These are phyloP conservation scores for Myotis pilosus DNA, from an alignment of 2,797 vertebrate species.

Conservation along the genomic window DNA sequence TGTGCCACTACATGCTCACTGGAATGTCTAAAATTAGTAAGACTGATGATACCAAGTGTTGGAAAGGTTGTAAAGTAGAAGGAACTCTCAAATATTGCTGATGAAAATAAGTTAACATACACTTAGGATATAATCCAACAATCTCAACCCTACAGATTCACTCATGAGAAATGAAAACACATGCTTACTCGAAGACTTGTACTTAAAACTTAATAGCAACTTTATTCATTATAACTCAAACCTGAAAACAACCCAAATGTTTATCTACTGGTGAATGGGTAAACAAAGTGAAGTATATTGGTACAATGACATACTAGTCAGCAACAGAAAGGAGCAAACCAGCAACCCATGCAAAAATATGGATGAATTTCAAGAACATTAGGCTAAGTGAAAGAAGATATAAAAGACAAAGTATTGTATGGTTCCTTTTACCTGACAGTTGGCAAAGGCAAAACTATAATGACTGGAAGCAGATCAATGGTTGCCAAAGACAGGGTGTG, in stretches of 20 bases:
- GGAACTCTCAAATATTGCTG: background rate
- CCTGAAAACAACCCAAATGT: background rate
- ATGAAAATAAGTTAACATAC: background rate
- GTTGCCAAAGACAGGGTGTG: background rate
- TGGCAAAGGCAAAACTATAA: background rate
- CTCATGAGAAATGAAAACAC: background rate
- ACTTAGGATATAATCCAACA: background rate
- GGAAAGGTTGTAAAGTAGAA: background rate
- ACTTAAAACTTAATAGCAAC: background rate
- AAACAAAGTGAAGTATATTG: background rate
- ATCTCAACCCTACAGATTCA: background rate
- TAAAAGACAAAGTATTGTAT: background rate
- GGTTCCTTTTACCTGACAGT: background rate
- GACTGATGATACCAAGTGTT: background rate
- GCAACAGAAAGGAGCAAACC: no score
- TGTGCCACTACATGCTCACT: background rate
- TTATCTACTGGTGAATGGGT: background rate
- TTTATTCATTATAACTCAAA: background rate
- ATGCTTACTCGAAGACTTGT: background rate
- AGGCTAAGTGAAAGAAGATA: background rate
- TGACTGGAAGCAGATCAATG: background rate
- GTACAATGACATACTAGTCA: background rate
- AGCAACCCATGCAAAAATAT: background rate
- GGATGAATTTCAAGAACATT: background rate
- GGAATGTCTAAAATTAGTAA: background rate